Percentiles rank a stretch among this genome's conserved stretches.
phyloP scores from a whole-genome alignment of 1,140 invertebrate genomes.

The Ips typographus region DNA sequence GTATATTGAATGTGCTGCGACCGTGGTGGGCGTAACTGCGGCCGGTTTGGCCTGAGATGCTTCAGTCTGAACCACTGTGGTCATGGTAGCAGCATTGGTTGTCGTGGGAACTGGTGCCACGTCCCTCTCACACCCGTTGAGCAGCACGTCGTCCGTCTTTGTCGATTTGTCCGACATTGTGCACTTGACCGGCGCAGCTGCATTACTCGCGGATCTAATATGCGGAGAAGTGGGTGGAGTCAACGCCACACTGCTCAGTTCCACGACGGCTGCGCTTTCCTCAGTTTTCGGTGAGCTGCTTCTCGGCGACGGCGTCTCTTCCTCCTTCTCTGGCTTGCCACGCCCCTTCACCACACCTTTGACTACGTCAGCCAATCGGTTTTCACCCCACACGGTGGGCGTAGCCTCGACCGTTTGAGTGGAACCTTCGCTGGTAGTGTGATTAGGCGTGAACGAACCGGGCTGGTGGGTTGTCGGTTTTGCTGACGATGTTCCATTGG shows the following conservation, averaged over 20 bases:
- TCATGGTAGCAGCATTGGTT: slow-evolving; percentile 54
- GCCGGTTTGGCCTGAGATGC: slow-evolving; percentile 19
- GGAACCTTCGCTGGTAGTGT: slow-evolving; percentile 15
- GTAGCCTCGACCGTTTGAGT: slow-evolving; percentile 19
- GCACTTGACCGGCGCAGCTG: slow-evolving; percentile 46
- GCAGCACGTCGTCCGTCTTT: slow-evolving; percentile 55
- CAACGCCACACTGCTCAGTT: slow-evolving; percentile 56
- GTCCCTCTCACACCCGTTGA: slow-evolving; percentile 48
- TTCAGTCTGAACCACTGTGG: slow-evolving; percentile 44
- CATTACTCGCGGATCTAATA: slow-evolving; percentile 8
- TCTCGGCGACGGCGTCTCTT: neutral
- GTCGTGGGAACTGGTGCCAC: slow-evolving; percentile 47
- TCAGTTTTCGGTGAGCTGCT: neutral
- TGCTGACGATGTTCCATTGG: neutral
- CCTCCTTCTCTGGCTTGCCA: slow-evolving; percentile 7
- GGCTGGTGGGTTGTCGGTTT: too few relatives aligned
- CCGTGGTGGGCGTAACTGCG: slow-evolving; percentile 17
- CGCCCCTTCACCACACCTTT: slow-evolving; percentile 69
- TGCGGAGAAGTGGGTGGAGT: slow-evolving; percentile 63
- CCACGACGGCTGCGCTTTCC: slow-evolving; percentile 43
- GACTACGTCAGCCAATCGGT: slow-evolving; percentile 77
- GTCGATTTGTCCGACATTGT: slow-evolving; percentile 58
- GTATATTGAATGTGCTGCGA: neutral
- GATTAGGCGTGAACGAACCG: neutral
- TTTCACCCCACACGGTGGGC: slow-evolving; percentile 50